Base-by-base conservation (phyloP, 2,113 vertebrate species). In the Rattus rattus region DNA sequence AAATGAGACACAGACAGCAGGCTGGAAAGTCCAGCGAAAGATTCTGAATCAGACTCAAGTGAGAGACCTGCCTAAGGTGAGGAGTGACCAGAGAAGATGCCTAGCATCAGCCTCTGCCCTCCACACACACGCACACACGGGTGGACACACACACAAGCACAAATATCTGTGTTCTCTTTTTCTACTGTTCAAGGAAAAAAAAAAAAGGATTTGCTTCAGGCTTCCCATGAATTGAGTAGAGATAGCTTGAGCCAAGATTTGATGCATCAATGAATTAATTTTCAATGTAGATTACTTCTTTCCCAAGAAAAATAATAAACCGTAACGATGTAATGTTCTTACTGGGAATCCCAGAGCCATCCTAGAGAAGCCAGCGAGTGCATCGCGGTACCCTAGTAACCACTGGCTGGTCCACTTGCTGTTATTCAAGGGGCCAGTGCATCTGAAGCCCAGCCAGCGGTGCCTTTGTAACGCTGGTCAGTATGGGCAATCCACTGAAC, bases 261-360 rank as follows among this genome's bases (percentile, higher is more conserved):
- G 69, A 72, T 92, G 39, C 91, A 76, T 94, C 76, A 54, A n/a
- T 93, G 52, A 94, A 95, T 94, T 94, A 30, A 95, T 94, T 65
- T 88, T 61, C 59, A 77, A 89, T 93, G 92, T 63, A 95, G 49
- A 94, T 93, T 61, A 88, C 73, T 86, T 26, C 17, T 83, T 89
- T 91, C 30, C 75, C 72, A 73, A 54, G 61, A 80, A 88, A 94
- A 72, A 73, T 17, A 84, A 30, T 91, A 91, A 97, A 56, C 56
- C 63, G 61, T 79, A 30, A 67, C 0, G 90, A 67, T 84, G 39
- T 26, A 88, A 3, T 86, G 79, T 93, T 92, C 47, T 79, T 95
- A n/a, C 30, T 59, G 79, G 52, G 69, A 92, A 43, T 83, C 67
- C 24, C n/a, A 43, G 76, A 95, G 19, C 13, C 94, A 89, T 65